Conservation (phyloP, 2,113 vertebrate genomes). For the Gallinago undulata region DNA sequence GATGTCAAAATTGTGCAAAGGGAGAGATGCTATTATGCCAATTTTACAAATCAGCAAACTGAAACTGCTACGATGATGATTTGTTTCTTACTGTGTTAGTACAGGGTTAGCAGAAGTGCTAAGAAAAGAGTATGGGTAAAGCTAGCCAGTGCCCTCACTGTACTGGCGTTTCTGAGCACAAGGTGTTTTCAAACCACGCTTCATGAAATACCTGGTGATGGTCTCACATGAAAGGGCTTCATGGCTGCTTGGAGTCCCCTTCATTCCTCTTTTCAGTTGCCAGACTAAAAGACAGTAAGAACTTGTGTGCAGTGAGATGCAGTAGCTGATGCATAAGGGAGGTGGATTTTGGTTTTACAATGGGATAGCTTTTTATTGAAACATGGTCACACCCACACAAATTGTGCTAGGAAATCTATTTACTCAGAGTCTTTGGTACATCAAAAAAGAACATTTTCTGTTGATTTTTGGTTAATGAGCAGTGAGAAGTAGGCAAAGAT, state of each 20-base stretch:
- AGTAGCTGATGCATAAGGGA: background rate
- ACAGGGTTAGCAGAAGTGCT: background rate
- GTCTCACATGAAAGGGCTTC: background rate
- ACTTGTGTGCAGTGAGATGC: background rate
- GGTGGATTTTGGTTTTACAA: background rate
- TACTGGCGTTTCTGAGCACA: background rate
- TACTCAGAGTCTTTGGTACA: background rate
- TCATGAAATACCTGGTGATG: background rate
- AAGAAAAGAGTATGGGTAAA: background rate
- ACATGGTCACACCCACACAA: background rate
- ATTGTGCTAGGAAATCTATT: constrained; percentile 20
- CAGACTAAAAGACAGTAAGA: background rate
- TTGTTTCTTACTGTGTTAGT: background rate
- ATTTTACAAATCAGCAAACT: background rate
- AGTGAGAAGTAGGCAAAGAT: constrained; percentile 16
- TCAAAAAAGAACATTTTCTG: background rate
- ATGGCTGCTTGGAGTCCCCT: background rate
- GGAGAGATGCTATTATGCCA: background rate
- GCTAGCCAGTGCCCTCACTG: background rate
- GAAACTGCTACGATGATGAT: background rate
- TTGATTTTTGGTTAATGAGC: constrained; percentile 51
- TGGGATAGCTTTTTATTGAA: background rate
- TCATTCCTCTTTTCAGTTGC: background rate
- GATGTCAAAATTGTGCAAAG: background rate
- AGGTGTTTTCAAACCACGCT: background rate